Conservation (phyloP, 2,113 vertebrate species). For the Heloderma charlesbogerti region DNA sequence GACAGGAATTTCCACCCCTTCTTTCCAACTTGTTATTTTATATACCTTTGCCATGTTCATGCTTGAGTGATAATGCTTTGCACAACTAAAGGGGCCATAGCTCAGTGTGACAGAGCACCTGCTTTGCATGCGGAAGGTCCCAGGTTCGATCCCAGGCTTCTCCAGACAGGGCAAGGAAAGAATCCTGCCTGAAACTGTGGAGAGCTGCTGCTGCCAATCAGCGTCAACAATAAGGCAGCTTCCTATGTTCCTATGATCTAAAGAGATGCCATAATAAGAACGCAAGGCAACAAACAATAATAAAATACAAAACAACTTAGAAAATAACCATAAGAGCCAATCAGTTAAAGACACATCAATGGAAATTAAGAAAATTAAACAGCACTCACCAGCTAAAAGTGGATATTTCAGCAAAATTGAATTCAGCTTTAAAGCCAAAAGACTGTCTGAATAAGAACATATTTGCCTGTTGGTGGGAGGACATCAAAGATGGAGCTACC, state of each 20-base stretch:
- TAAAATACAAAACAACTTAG: not conserved
- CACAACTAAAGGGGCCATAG: not conserved
- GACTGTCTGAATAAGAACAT: no score
- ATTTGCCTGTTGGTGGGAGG: not conserved
- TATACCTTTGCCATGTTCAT: not conserved
- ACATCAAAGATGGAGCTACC: not conserved
- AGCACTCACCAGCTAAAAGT: not conserved
- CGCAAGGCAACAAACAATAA: not conserved
- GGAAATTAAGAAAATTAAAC: not conserved
- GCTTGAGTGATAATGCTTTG: not conserved
- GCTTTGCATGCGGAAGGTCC: no score
- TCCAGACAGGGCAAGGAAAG: no score
- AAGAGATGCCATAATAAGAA: not conserved
- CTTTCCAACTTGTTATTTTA: not conserved
- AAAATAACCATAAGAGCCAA: not conserved
- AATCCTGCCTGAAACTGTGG: no score
- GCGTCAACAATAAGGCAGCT: no score
- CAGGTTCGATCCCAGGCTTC: no score
- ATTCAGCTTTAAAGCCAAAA: no score
- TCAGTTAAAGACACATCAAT: not conserved
- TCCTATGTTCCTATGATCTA: no score
- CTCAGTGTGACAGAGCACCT: no score
- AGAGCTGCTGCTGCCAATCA: no score
- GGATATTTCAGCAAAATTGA: no score
- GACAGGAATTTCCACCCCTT: not conserved